Evolutionary conservation across 2,888 invertebrate genomes (phyloP), one percentile per base, ranked within the genome.

Genomic region (Hedya salicella): DNA sequence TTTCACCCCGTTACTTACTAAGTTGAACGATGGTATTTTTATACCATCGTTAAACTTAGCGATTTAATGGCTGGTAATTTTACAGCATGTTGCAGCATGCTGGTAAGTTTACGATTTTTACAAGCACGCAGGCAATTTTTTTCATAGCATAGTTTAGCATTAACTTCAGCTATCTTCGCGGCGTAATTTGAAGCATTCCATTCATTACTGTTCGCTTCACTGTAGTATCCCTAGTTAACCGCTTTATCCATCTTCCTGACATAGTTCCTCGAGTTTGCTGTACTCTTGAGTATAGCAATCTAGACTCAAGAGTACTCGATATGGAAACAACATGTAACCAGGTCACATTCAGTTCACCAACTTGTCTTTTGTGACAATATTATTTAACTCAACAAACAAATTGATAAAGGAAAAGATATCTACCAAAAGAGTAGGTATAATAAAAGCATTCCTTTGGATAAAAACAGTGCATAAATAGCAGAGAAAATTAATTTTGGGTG

Each of bases 241-340:
- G 65, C 65, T 59, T 59, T 65, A 65, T 48, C 59, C 59, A 52
- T 65, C 46, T 65, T 59, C 46, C 52, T 59, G 65, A 52, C 59
- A 59, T 59, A 65, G 65, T 60, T 65, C 59, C 52, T 36, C 32
- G 44, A 65, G 59, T 53, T 59, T 52, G 32, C 57, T 52, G 44
- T 44, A 59, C 46, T 17, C 36, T 39, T 39, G 52, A 46, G 46
- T 52, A 52, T 49, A 57, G 57, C 42, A 50, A 52, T 49, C n/a
- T n/a, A n/a, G n/a, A n/a, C n/a, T n/a, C n/a, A n/a, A n/a, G n/a
- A n/a, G n/a, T n/a, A n/a, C n/a, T n/a, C 50, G 59, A 52, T 59
- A 46, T 59, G 39, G 52, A 53, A 62, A 63, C 17, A 50, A 63
- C 57, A 64, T 64, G 57, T 50, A 52, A 59, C 64, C 57, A 44